Percentiles rank a stretch among this genome's conserved stretches.
phyloP scores from a whole-genome alignment of 1,140 invertebrate species.

The Patella vulgata region DNA sequence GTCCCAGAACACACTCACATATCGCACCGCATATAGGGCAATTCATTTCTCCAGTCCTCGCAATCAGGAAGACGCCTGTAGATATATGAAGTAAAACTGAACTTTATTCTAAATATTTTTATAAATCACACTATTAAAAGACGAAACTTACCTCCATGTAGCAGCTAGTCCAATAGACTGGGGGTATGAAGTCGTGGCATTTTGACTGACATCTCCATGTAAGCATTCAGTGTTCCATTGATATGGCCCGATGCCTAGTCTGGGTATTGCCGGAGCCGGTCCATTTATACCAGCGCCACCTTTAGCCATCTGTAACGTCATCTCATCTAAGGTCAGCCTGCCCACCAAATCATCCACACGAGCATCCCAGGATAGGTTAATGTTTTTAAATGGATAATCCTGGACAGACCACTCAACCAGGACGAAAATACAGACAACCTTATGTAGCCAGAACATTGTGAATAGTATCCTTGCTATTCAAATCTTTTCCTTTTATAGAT shows the following conservation, averaged over 20 bases:
- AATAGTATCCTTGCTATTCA: too few relatives aligned
- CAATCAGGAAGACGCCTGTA: too few relatives aligned
- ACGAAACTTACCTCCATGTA: constrained; percentile 52
- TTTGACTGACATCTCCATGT: constrained; percentile 47
- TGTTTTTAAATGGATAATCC: constrained; percentile 32
- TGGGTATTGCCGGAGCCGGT: constrained; percentile 58
- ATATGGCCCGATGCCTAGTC: constrained; percentile 59
- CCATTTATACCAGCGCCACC: constrained; percentile 44
- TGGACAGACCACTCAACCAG: too few relatives aligned
- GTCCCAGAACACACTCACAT: too few relatives aligned
- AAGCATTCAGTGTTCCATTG: constrained; percentile 64
- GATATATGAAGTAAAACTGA: too few relatives aligned
- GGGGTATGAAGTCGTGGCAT: constrained; percentile 54
- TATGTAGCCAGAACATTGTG: too few relatives aligned
- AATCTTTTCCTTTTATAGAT: too few relatives aligned
- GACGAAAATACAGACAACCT: too few relatives aligned
- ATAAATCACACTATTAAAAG: too few relatives aligned
- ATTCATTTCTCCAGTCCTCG: too few relatives aligned
- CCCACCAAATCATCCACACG: constrained; percentile 42
- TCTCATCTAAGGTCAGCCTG: constrained; percentile 39
- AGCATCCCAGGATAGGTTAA: constrained; percentile 26
- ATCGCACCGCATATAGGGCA: too few relatives aligned
- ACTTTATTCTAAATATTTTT: too few relatives aligned
- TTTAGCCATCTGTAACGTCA: constrained; percentile 37
- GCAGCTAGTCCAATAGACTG: constrained; percentile 56